phyloP scores from a whole-genome alignment of 1,140 invertebrate species.

The Arion vulgaris region DNA sequence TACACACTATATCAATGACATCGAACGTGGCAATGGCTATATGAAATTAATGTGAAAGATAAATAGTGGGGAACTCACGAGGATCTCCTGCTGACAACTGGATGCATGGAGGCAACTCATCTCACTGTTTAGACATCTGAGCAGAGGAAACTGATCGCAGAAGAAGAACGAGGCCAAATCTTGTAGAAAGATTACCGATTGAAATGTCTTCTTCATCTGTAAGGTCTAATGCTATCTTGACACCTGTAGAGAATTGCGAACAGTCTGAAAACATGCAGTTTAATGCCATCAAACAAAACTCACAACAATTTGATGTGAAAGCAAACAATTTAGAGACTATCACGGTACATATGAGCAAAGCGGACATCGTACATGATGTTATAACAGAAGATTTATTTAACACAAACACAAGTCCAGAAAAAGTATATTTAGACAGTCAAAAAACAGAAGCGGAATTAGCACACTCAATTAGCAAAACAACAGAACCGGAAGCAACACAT shows the following conservation, averaged over 20 bases:
- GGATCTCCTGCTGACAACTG: too few relatives aligned
- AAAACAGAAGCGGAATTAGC: neutral
- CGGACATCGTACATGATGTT: neutral
- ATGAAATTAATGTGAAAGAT: too few relatives aligned
- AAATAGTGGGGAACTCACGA: too few relatives aligned
- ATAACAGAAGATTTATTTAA: too few relatives aligned
- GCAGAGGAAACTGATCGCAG: too few relatives aligned
- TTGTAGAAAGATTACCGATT: neutral
- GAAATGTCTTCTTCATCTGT: neutral
- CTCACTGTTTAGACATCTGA: too few relatives aligned
- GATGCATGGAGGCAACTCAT: too few relatives aligned
- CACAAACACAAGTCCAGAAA: too few relatives aligned
- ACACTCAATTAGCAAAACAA: neutral
- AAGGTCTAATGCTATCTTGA: neutral
- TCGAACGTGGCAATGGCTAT: too few relatives aligned
- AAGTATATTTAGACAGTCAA: too few relatives aligned
- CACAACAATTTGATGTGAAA: neutral
- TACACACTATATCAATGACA: too few relatives aligned
- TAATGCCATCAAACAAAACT: neutral
- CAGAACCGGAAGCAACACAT: neutral
- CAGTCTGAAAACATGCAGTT: neutral
- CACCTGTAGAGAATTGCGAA: slow-evolving; percentile 1
- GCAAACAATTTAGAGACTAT: neutral
- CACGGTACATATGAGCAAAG: neutral
- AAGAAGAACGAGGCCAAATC: too few relatives aligned